Percentiles rank a stretch among this genome's conserved stretches.
These are phyloP conservation scores for Meriones psammophilus DNA, from an alignment of 2,797 vertebrate genomes.

Conservation along the genomic window DNA sequence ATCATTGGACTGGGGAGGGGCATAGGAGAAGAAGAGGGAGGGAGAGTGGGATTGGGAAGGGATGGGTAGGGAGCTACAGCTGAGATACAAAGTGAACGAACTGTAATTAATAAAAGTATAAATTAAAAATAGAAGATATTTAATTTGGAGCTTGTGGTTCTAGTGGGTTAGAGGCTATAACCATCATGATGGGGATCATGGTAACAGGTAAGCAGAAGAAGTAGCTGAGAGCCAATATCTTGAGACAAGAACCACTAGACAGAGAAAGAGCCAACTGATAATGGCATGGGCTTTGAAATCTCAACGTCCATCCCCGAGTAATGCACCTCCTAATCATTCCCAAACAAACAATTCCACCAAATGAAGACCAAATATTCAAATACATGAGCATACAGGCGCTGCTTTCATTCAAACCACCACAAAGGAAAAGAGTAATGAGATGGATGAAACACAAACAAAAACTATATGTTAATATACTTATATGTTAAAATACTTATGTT, in stretches of 20 bases:
- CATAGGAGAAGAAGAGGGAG: too few species aligned
- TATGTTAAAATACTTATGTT: neutral
- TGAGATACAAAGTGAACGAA: too few species aligned
- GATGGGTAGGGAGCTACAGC: too few species aligned
- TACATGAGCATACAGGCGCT: neutral
- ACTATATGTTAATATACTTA: neutral
- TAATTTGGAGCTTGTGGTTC: neutral
- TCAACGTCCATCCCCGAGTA: neutral
- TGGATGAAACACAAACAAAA: neutral
- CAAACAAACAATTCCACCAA: neutral
- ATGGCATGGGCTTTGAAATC: neutral
- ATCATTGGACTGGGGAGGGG: too few species aligned
- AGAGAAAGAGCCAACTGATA: neutral
- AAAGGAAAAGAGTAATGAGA: constrained; percentile 2
- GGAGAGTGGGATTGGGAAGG: too few species aligned
- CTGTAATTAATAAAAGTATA: too few species aligned
- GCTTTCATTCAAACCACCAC: neutral
- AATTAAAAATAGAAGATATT: neutral
- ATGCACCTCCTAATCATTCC: neutral
- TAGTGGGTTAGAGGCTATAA: neutral
- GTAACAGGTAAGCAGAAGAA: neutral
- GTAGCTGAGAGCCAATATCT: neutral
- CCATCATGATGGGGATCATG: neutral
- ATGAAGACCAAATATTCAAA: neutral
- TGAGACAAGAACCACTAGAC: neutral